phyloP scores from a whole-genome alignment of 1,140 invertebrate genomes.

The Heliconius congener region DNA sequence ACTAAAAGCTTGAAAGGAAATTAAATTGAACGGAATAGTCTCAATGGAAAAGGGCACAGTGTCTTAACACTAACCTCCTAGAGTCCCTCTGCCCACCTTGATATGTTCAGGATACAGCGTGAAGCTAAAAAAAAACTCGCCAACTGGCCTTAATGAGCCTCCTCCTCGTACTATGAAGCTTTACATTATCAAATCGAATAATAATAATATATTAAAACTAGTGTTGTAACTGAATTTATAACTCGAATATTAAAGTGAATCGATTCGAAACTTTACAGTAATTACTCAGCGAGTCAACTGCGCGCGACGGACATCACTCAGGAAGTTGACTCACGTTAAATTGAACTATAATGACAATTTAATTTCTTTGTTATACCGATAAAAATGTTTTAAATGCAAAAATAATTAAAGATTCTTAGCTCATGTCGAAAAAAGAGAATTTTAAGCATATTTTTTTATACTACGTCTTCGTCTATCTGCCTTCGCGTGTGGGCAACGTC shows the following conservation, averaged over 20 bases:
- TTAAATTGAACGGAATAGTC: too few relatives aligned
- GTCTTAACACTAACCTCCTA: too few relatives aligned
- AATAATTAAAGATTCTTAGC: neutral
- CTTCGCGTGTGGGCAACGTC: too few relatives aligned
- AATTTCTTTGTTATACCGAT: constrained; percentile 16
- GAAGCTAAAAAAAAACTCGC: too few relatives aligned
- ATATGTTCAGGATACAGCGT: too few relatives aligned
- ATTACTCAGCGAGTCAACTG: constrained; percentile 28
- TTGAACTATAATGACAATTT: constrained; percentile 19
- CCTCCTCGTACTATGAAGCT: too few relatives aligned
- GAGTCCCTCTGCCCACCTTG: too few relatives aligned
- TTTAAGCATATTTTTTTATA: neutral
- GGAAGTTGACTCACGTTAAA: constrained; percentile 20
- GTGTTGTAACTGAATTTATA: constrained; percentile 1
- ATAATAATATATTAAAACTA: neutral
- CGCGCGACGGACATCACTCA: constrained; percentile 25
- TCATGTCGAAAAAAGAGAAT: neutral
- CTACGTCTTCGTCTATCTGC: too few relatives aligned
- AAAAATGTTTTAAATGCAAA: neutral
- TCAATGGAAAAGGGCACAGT: too few relatives aligned
- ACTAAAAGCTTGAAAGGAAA: too few relatives aligned
- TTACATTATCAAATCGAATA: too few relatives aligned
- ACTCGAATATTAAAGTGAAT: constrained; percentile 11
- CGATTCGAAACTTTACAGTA: constrained; percentile 20
- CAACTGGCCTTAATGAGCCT: too few relatives aligned